Percentiles rank a stretch among this genome's conserved stretches.
Evolutionary conservation across 2,113 vertebrate species (phyloP).

Genomic region (Anser cygnoides): DNA sequence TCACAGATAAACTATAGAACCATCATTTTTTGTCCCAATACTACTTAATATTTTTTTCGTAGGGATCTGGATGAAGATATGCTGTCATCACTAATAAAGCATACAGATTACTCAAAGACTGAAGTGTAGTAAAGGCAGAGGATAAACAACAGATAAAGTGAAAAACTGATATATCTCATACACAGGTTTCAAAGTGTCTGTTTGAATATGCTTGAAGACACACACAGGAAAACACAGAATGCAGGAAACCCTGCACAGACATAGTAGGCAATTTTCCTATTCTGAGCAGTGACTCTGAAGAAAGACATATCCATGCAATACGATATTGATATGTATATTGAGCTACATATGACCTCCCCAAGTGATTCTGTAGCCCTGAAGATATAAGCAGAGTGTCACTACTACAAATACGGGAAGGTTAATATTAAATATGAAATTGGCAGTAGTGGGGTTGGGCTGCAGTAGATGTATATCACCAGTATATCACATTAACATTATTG

Average conservation of each 20-base stretch:
- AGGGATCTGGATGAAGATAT: not conserved
- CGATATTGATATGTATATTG: not conserved
- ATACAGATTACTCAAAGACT: not conserved
- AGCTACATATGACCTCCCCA: not conserved
- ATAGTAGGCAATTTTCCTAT: not conserved
- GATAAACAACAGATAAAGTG: not conserved
- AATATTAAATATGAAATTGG: not conserved
- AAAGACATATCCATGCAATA: not conserved
- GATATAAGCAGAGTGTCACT: not conserved
- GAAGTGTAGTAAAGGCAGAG: not conserved
- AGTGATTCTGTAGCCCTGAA: not conserved
- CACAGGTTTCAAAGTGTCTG: not conserved
- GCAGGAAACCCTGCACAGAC: not conserved
- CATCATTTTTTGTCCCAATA: not conserved
- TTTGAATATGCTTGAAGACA: not conserved
- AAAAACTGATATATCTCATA: not conserved
- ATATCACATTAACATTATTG: not conserved
- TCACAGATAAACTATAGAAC: not conserved
- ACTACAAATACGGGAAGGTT: not conserved
- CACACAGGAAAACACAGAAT: not conserved
- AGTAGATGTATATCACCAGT: not conserved
- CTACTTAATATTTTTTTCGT: not conserved
- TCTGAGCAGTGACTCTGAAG: not conserved
- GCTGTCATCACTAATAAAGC: not conserved
- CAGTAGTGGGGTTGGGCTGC: not conserved